Conservation (phyloP, 2,888 invertebrate species). For the Sarcophaga variegata region DNA sequence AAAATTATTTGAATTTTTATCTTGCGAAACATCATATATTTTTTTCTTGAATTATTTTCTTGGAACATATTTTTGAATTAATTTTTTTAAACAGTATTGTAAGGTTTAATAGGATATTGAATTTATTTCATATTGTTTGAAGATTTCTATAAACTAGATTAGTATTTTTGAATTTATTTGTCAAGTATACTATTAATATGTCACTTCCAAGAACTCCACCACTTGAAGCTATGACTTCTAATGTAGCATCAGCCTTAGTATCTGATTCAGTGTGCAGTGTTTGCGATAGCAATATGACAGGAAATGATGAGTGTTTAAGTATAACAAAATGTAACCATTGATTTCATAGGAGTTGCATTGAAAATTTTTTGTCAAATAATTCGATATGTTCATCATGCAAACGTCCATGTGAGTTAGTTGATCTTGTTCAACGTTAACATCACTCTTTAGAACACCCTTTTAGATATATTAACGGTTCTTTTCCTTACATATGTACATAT, state of each 20-base stretch:
- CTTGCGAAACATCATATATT: not conserved
- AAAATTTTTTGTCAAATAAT: constrained; percentile 6
- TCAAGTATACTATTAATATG: not conserved
- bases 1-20: not conserved
- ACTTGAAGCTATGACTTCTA: not conserved
- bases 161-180: not conserved
- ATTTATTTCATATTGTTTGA: too few species aligned
- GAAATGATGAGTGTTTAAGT: not conserved
- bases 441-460: too few species aligned
- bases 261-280: not conserved
- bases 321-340: constrained; percentile 14
- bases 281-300: not conserved
- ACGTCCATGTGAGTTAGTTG: constrained; percentile 3
- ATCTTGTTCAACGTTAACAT: too few species aligned
- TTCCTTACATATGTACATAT: too few species aligned
- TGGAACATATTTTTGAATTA: too few species aligned
- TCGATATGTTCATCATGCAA: constrained; percentile 15
- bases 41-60: not conserved
- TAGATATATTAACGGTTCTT: too few species aligned
- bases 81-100: not conserved
- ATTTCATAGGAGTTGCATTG: constrained; percentile 23
- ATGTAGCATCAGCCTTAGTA: not conserved
- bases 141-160: too few species aligned
- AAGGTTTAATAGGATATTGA: not conserved
- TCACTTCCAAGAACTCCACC: constrained; percentile 1